Evolutionary conservation across 1,140 invertebrate genomes (phyloP).

Genomic region (Drosophila erecta): DNA sequence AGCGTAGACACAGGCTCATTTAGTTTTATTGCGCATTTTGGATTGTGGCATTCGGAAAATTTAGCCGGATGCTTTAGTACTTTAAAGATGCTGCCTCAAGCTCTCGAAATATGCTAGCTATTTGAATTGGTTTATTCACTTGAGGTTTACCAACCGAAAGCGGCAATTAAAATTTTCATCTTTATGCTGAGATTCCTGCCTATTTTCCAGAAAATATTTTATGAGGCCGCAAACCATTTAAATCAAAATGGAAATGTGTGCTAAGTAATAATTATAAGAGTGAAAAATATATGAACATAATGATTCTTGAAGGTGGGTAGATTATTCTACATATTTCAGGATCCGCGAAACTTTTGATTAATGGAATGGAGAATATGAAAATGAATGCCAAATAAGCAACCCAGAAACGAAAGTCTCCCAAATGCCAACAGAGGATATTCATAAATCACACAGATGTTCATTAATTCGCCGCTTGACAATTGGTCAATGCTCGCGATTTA

Average conservation of each 20-base stretch:
- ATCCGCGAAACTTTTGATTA: conserved; percentile 46
- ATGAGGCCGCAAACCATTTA: background rate
- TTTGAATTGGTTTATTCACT: conserved; percentile 21
- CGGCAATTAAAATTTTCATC: conserved; percentile 21
- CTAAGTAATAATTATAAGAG: background rate
- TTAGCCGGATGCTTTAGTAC: conserved; percentile 30
- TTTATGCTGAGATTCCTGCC: conserved; percentile 4
- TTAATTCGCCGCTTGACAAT: conserved; percentile 73
- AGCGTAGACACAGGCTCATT: conserved; percentile 48
- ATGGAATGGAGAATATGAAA: conserved; percentile 30
- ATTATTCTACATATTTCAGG: background rate
- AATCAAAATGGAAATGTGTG: background rate
- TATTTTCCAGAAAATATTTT: conserved; percentile 19
- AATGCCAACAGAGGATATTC: conserved; percentile 30
- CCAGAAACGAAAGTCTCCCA: conserved; percentile 10
- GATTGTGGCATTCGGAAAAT: conserved; percentile 46
- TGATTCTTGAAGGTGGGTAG: background rate
- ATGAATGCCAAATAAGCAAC: conserved; percentile 34
- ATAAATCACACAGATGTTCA: conserved; percentile 65
- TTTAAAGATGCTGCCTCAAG: conserved; percentile 20
- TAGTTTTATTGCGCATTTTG: conserved; percentile 68
- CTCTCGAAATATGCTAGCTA: conserved; percentile 15
- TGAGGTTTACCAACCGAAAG: conserved; percentile 17
- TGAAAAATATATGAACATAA: background rate
- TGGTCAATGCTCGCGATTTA: conserved; percentile 72